Conservation (phyloP, 1,140 invertebrate species). For the Drosophila ercepeae region DNA sequence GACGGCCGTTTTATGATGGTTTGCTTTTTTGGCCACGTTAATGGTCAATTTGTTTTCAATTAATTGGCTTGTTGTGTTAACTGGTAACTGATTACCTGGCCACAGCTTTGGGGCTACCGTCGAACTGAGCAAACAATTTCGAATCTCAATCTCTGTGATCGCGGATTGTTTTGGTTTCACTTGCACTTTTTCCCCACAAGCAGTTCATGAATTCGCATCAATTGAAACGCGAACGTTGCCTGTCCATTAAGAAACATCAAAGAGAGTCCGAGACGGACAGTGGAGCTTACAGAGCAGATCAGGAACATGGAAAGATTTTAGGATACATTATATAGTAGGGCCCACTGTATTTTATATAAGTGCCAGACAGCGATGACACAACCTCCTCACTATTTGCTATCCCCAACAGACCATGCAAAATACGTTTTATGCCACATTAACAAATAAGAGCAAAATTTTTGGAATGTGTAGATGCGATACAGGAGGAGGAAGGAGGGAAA, state of each 20-base stretch:
- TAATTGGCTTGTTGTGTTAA: conserved; percentile 79
- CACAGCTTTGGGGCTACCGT: conserved; percentile 46
- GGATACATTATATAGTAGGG: too few relatives aligned
- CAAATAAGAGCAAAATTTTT: conserved; percentile 54
- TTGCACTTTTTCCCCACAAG: conserved; percentile 25
- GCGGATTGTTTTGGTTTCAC: conserved; percentile 13
- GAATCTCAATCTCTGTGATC: conserved; percentile 18
- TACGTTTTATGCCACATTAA: conserved; percentile 55
- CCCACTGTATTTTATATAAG: conserved; percentile 12
- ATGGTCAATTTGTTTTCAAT: conserved; percentile 79
- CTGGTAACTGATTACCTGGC: conserved; percentile 52
- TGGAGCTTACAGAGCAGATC: conserved; percentile 17
- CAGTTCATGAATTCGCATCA: conserved; percentile 32
- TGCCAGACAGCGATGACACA: conserved; percentile 26
- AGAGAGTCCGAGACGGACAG: conserved; percentile 18
- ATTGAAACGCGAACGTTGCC: conserved; percentile 25
- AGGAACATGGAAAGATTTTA: not conserved
- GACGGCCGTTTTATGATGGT: conserved; percentile 47
- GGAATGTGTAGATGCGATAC: conserved; percentile 12
- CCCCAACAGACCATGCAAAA: conserved; percentile 54
- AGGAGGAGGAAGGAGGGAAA: conserved; percentile 6
- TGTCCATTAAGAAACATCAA: conserved; percentile 44
- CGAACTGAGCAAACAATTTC: conserved; percentile 2
- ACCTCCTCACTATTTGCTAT: conserved; percentile 20
- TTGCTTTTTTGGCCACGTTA: conserved; percentile 58